Evolutionary conservation across 2,113 vertebrate genomes (phyloP).

Genomic region (Astur gentilis): DNA sequence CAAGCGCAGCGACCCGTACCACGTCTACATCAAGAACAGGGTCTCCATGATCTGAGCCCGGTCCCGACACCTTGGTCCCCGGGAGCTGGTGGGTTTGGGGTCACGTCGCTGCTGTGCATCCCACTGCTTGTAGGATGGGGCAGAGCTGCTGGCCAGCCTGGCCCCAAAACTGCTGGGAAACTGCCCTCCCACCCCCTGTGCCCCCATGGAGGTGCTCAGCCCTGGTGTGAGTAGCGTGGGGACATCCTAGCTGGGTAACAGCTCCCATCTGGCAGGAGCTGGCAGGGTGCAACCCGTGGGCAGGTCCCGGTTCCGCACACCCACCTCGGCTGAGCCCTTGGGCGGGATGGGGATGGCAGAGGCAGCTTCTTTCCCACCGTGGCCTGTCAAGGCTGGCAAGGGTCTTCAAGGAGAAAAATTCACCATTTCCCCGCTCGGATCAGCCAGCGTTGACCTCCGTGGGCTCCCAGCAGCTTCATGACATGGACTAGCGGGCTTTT

Average conservation of each 20-base stretch:
- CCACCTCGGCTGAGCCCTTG: accelerated
- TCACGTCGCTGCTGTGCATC: accelerated
- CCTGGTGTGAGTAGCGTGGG: accelerated
- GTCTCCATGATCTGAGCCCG: slow-evolving; percentile 70
- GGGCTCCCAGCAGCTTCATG: not conserved
- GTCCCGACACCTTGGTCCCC: accelerated
- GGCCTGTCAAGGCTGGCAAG: not conserved
- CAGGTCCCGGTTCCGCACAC: not conserved
- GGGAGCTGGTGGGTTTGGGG: accelerated
- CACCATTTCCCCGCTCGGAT: accelerated
- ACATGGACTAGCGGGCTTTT: accelerated
- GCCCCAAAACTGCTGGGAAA: not conserved
- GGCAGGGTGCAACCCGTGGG: not conserved
- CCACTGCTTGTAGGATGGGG: accelerated
- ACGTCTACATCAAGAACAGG: slow-evolving; percentile 78
- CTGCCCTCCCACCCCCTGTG: accelerated
- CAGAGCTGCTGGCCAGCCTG: not conserved
- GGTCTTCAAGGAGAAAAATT: not conserved
- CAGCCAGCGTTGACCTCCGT: accelerated
- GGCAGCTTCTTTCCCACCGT: accelerated
- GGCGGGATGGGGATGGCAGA: too few species aligned
- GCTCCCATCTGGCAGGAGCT: not conserved
- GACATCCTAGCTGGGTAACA: not conserved
- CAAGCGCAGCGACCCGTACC: slow-evolving; percentile 76
- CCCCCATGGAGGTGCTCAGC: not conserved